Base-by-base conservation (phyloP, 2,888 invertebrate genomes). In the Pecten maximus region DNA sequence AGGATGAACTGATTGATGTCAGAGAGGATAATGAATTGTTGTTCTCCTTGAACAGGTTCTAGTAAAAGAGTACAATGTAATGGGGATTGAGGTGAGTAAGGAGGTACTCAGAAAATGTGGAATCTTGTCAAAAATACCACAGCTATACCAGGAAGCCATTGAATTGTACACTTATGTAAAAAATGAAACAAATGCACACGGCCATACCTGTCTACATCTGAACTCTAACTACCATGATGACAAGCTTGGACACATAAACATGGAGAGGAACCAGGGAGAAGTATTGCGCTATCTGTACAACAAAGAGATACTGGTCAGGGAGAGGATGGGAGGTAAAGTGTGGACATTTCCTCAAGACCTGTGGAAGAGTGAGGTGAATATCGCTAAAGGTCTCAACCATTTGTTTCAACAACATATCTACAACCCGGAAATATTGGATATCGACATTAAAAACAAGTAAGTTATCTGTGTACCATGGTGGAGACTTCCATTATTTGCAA, bases 81-180 rank as follows among this genome's bases (percentile, higher is more conserved):
- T 92, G 88, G 94, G 94, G 0, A 91, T 93, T 74, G 95, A 96
- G 88, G 95, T 95, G 0, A 91, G 91, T 16, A 91, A 93, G 87
- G 91, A 93, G 44, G 92, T 93, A 2, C 94, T 94, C 60, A 86
- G 92, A 10, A 91, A 92, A 23, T 92, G 93, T 50, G 95, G 94
- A 8, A 91, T 95, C 15, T 88, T 94, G 87, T 44, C 91, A 0
- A 90, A 90, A 15, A 91, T 95, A 0, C 93, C 95, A 4, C 91
- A 93, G 40, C 92, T 91, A 19, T 90, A 94, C 40, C 93, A 92
- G 88, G 95, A 96, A 90, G 95, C 95, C n/a, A 91, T 96, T 19
- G 89, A 94, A 74, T 94, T 96, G 39, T 96, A 96, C 50, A 95
- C 95, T 89, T 94, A 92, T n/a, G 92, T 96, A 35, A 96, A 96